phyloP scores from a whole-genome alignment of 2,113 vertebrate genomes.

The Procavia capensis region DNA sequence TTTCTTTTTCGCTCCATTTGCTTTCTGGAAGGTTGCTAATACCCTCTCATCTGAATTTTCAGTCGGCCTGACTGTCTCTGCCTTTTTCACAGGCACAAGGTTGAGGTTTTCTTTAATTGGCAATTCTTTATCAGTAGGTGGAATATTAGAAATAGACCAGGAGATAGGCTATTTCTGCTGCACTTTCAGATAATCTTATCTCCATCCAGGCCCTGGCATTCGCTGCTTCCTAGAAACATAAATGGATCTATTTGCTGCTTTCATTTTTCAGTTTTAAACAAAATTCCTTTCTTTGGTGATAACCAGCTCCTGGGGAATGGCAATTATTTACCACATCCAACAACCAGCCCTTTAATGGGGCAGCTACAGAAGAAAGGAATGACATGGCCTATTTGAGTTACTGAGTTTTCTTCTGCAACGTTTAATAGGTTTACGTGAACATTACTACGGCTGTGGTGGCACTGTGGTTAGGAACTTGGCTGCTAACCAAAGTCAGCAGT shows the following conservation, averaged over 20 bases:
- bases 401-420: conserved; percentile 12
- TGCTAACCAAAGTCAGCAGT: no score
- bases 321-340: not conserved
- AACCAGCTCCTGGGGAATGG: conserved; percentile 12
- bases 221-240: conserved; percentile 29
- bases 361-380: conserved; percentile 15
- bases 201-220: not conserved
- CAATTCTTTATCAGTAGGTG: conserved; percentile 8
- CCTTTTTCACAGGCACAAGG: not conserved
- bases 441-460: not conserved
- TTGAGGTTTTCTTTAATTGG: conserved; percentile 37
- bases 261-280: conserved; percentile 44
- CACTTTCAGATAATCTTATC: conserved; percentile 66
- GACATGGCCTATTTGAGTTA: not conserved
- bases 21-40: not conserved
- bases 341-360: conserved; percentile 11
- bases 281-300: conserved; percentile 48
- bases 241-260: conserved; percentile 44
- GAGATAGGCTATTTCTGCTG: not conserved
- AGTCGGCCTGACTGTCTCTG: not conserved
- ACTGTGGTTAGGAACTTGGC: no score
- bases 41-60: not conserved
- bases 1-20: not conserved
- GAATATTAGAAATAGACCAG: conserved; percentile 9
- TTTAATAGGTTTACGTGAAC: not conserved